phyloP scores from a whole-genome alignment of 2,113 vertebrate species.

The Caranx ignobilis region DNA sequence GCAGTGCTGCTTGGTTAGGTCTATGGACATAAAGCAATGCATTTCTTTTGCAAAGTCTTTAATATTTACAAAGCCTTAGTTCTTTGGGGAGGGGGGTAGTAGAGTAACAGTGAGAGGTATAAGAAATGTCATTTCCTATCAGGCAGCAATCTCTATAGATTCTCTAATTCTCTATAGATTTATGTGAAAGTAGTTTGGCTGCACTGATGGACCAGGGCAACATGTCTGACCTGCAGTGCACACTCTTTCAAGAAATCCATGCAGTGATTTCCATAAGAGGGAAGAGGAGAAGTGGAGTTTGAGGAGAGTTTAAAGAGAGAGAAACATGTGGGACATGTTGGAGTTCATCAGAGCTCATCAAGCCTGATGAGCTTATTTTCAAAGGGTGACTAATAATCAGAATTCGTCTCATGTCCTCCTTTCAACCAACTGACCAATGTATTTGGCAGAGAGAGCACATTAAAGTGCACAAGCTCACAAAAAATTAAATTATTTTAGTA shows the following conservation, averaged over 20 bases:
- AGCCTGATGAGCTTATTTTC: neutral
- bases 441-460: neutral
- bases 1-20: neutral
- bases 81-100: conserved; percentile 47
- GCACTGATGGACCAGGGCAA: conserved; percentile 40
- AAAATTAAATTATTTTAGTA: neutral
- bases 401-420: neutral
- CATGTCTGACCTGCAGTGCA: conserved; percentile 44
- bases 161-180: conserved; percentile 54
- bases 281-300: neutral
- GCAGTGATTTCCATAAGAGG: conserved; percentile 21
- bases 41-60: conserved; percentile 55
- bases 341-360: neutral
- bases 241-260: conserved; percentile 39
- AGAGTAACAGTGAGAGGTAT: conserved; percentile 48
- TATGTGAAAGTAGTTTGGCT: conserved; percentile 60
- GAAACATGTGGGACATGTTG: neutral
- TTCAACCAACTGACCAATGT: neutral
- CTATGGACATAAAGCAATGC: conserved; percentile 43
- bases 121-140: conserved; percentile 67
- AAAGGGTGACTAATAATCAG: neutral
- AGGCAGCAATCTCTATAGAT: conserved; percentile 50
- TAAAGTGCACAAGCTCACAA: neutral
- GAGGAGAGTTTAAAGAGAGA: neutral
- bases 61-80: conserved; percentile 56